phyloP scores from a whole-genome alignment of 2,113 vertebrate species.

The Bufo gargarizans region DNA sequence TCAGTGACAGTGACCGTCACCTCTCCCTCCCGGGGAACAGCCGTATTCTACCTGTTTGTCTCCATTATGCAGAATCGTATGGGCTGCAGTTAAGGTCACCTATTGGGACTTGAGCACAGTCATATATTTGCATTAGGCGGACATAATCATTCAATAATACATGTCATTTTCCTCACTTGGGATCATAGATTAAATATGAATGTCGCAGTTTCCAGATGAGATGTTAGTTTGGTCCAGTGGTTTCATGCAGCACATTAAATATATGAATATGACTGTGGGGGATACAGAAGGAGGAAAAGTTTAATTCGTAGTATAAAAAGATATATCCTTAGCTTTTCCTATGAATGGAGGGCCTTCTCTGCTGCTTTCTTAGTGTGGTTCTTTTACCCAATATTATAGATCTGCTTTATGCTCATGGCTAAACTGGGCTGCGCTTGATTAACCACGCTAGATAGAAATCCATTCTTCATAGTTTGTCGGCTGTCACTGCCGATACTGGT shows the following conservation, averaged over 20 bases:
- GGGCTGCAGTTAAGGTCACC: conserved; percentile 50
- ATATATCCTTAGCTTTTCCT: neutral
- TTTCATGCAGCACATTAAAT: conserved; percentile 32
- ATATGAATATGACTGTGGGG: conserved; percentile 38
- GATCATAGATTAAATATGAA: conserved; percentile 44
- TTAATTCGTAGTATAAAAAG: conserved; percentile 27
- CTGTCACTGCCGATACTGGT: neutral
- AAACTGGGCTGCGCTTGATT: conserved; percentile 24
- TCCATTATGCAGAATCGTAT: conserved; percentile 52
- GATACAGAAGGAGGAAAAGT: conserved; percentile 27
- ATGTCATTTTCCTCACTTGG: conserved; percentile 37
- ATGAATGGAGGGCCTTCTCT: conserved; percentile 35
- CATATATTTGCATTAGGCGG: conserved; percentile 37
- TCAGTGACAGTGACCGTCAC: neutral
- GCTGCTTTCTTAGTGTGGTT: neutral
- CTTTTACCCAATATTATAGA: conserved; percentile 32
- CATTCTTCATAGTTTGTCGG: conserved; percentile 35
- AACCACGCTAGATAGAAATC: conserved; percentile 10
- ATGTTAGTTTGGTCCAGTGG: conserved; percentile 21
- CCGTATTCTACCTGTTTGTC: neutral
- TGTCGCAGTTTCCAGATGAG: conserved; percentile 33
- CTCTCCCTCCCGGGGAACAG: conserved; percentile 9
- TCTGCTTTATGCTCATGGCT: conserved; percentile 25
- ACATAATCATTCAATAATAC: conserved; percentile 41
- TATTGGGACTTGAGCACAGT: conserved; percentile 5